phyloP scores from a whole-genome alignment of 2,888 invertebrate species.

The Camponotus fellah region DNA sequence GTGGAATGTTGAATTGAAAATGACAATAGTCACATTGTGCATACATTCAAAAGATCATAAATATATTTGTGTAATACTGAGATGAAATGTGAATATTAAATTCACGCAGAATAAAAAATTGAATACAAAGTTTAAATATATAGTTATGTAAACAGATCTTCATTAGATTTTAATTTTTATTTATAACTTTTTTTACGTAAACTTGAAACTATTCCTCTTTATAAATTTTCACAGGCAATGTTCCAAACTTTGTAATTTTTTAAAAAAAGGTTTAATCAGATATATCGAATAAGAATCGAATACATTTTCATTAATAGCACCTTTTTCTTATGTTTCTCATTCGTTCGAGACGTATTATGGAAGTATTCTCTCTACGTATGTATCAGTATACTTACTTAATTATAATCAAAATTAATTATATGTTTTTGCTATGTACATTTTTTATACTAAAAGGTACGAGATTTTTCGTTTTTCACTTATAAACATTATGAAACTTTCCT shows the following conservation, averaged over 20 bases:
- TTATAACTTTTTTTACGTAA: neutral
- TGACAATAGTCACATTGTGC: conserved; percentile 16
- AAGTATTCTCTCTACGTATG: neutral
- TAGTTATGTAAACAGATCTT: neutral
- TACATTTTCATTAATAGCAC: neutral
- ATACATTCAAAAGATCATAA: neutral
- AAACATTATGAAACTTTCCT: neutral
- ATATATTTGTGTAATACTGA: neutral
- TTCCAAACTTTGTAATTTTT: neutral
- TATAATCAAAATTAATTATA: neutral
- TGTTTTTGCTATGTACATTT: neutral
- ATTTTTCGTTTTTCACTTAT: neutral
- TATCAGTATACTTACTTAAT: neutral
- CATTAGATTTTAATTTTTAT: neutral
- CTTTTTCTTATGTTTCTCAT: neutral
- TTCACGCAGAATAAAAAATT: neutral
- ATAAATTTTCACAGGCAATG: neutral
- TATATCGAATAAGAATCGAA: neutral
- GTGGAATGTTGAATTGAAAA: conserved; percentile 77
- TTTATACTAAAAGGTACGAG: conserved; percentile 7
- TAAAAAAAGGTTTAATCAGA: neutral
- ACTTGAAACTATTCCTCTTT: neutral
- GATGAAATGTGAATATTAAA: neutral
- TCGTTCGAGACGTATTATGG: neutral
- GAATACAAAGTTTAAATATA: neutral